Evolutionary conservation across 2,113 vertebrate genomes (phyloP), one percentile per base, ranked within the genome.

Genomic region (Columba livia): DNA sequence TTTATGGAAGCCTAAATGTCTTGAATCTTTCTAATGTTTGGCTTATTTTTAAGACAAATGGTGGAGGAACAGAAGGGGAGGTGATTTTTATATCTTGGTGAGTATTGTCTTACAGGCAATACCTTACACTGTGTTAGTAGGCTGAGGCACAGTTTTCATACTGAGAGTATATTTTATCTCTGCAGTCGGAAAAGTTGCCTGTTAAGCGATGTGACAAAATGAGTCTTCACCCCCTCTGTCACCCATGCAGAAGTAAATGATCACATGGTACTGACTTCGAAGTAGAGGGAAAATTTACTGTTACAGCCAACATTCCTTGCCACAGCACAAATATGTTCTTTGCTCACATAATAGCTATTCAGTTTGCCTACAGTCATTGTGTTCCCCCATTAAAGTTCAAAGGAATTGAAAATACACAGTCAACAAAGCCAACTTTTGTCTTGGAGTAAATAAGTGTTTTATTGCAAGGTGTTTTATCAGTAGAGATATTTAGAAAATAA

Each of bases 301-400:
- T 58, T 85, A 5, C 51, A 89, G 94, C 94, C 93, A 96, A 67
- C 91, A 93, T 95, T 97, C 96, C 82, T 94, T 93, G 82, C 72
- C 89, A 78, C 87, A 94, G 79, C 91, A 86, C 79, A 85, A 94
- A 88, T 85, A 85, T 71, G 93, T 94, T 96, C 93, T 91, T 93
- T 94, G 79, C 91, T 96, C 60, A 54, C 91, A 90, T 92, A 96
- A 93, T 90, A 85, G 85, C 91, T 86, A 47, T 96, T 96, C 90
- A 94, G 85, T 95, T 95, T 95, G 94, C 64, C 56, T 84, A 14
- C 88, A 90, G 91, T 73, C 79, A 44, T 51, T 94, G 72, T 96
- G 89, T 91, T 88, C 54, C 84, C 53, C 66, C 81, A 38, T 83
- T 87, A n/a, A 82, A 85, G 93, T 94, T 93, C 91, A 94, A 89